These are phyloP conservation scores for Andricus grossulariae DNA, from an alignment of 1,140 invertebrate genomes.

Conservation along the genomic window DNA sequence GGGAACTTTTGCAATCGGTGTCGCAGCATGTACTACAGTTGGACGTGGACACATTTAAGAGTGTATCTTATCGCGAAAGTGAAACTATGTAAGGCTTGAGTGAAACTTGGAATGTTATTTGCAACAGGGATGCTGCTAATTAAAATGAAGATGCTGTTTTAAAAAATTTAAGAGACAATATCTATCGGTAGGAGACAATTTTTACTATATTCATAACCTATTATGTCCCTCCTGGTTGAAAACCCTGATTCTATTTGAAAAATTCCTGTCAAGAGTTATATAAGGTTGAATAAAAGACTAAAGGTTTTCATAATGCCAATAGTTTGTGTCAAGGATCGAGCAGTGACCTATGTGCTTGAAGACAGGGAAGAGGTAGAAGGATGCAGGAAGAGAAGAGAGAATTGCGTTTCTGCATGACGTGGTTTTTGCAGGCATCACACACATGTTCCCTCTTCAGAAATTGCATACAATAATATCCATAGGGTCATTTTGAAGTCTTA, in stretches of 20 bases:
- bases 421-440: conserved; percentile 69
- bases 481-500: conserved; percentile 46
- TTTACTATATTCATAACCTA: no score
- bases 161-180: no score
- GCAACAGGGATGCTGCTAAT: no score
- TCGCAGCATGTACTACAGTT: not conserved
- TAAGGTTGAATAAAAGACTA: no score
- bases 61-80: not conserved
- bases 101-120: not conserved
- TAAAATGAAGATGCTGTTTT: no score
- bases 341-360: not conserved
- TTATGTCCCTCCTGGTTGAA: no score
- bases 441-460: conserved; percentile 62
- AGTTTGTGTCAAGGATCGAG: not conserved
- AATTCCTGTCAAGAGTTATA: no score
- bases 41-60: not conserved
- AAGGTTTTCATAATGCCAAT: not conserved
- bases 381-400: conserved; percentile 43
- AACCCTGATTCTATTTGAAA: no score
- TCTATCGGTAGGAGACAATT: no score
- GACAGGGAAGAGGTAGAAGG: conserved; percentile 9
- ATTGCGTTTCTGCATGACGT: conserved; percentile 69
- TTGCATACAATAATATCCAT: conserved; percentile 40
- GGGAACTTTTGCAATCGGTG: conserved; percentile 21
- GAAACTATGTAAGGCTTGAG: not conserved